Evolutionary conservation across 2,113 vertebrate genomes (phyloP), one percentile per base, ranked within the genome.

Genomic region (Oreochromis niloticus): DNA sequence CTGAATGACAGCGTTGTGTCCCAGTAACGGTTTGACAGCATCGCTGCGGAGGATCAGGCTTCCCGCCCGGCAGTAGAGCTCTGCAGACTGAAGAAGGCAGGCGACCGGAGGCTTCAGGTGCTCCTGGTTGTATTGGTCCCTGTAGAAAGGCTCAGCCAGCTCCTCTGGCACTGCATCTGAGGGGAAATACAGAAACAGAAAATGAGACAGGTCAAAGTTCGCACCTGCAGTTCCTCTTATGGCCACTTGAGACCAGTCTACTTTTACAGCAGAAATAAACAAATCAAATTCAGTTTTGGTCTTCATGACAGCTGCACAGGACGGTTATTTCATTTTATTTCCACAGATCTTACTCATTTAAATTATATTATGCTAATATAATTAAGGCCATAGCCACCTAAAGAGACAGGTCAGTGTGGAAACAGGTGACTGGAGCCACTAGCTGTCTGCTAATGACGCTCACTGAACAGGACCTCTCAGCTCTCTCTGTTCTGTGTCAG

Each of bases 1-100:
- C 96, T 99, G 99, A 95, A 99, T 99, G 94, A 99, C 98, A 27
- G 98, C 99, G 80, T 99, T 98, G 87, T 99, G 99, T 86, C 98
- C 98, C 91, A 99, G 91, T 68, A 99, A 96, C 5, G 98, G 98
- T 94, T 98, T 98, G 87, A 98, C 99, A 2, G 98, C 98, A 87
- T 99, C 98, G 11, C 99, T 99, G 94, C 98, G 98, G 50, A 99
- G 97, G 93, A 99, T 99, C 92, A 99, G 97, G 94, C 98, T 99
- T 41, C 98, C 98, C 3, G 98, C 98, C 11, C 98, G 97, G 93
- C 98, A 99, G 95, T 99, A 99, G 54, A 99, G 97, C 91, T 99
- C 99, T 0, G 98, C 98, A 6, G 99, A 99, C 57, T 99, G 97
- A 30, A 99, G 97, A 92, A 99, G 96, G 86, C 97, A 97, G 55